Base-by-base conservation (phyloP, 2,888 invertebrate species). In the Zygothrica quintamaculata region DNA sequence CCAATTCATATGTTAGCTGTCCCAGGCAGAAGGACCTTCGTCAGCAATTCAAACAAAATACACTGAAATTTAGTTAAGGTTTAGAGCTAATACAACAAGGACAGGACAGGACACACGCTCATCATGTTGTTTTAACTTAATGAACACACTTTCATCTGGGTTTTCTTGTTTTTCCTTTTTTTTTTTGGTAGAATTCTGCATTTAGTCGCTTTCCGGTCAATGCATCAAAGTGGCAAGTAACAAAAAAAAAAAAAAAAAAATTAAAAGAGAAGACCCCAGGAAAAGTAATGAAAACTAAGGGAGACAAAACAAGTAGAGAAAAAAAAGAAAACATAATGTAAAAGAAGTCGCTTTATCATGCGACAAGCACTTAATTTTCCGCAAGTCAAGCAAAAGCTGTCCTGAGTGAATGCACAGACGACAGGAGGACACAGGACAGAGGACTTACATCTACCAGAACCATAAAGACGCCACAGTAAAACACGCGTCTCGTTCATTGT, bases 181-280 rank as follows among this genome's bases (percentile, higher is more conserved):
- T 40, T 26, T 39, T 22, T 5, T 1, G 12, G 13, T 29, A 48
- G 43, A 46, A 40, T 59, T 66, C 65, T 62, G 57, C 65, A 65
- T 68, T 73, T 37, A 39, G 60, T 50, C 57, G 26, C 61, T 77
- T 77, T 82, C 79, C 86, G 80, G 81, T 82, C 84, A 82, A 73
- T 77, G 77, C 77, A 77, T 85, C 73, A 78, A 75, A 71, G 67
- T 74, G 65, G 46, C 76, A 72, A 31, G 26, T 22, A 26, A 36
- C 34, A 37, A 9, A 16, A 48, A 53, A 15, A 11, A 37, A n/a
- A 46, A 34, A 16, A 11, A 16, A 36, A 9, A 18, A 1, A 22
- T n/a, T 4, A 48, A 25, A 3, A 0, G 26, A 13, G 9, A 16
- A 31, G 8, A n/a, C n/a, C n/a, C 8, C 15, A 22, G 16, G 9